phyloP scores from a whole-genome alignment of 2,113 vertebrate species.

The Eclectus roratus region DNA sequence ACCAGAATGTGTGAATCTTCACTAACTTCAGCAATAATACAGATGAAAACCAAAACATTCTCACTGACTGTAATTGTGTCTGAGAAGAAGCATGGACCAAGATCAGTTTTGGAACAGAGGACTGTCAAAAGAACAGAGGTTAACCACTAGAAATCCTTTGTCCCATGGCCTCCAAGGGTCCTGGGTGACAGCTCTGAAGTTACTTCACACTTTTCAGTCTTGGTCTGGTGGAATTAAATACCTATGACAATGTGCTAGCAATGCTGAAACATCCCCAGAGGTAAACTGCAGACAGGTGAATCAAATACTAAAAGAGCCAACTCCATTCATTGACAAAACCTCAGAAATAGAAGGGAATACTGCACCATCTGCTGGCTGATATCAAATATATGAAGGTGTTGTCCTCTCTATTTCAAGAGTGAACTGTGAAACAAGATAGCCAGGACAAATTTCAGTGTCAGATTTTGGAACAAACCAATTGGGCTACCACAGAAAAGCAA shows the following conservation, averaged over 20 bases:
- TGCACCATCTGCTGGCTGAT: slow-evolving; percentile 56
- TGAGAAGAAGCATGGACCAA: neutral
- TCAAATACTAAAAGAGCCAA: neutral
- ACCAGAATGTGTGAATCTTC: neutral
- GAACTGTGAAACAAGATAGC: neutral
- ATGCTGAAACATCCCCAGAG: neutral
- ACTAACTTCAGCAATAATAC: neutral
- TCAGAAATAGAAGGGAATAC: slow-evolving; percentile 28
- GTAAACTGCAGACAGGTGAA: neutral
- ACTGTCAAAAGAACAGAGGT: neutral
- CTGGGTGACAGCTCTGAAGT: neutral
- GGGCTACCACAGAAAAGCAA: neutral
- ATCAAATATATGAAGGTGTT: neutral
- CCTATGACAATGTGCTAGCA: neutral
- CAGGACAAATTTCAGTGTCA: neutral
- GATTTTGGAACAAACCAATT: neutral
- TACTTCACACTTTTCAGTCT: neutral
- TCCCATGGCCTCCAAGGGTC: neutral
- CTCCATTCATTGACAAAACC: neutral
- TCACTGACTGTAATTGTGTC: neutral
- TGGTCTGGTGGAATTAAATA: neutral
- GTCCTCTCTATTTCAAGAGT: neutral
- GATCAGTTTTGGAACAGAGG: neutral
- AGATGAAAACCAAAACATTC: neutral
- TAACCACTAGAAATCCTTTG: neutral